A percentile compares a stretch with the other conserved stretches of the same genome.
Evolutionary conservation across 2,888 invertebrate genomes (phyloP).

Genomic region (Tipula lateralis): DNA sequence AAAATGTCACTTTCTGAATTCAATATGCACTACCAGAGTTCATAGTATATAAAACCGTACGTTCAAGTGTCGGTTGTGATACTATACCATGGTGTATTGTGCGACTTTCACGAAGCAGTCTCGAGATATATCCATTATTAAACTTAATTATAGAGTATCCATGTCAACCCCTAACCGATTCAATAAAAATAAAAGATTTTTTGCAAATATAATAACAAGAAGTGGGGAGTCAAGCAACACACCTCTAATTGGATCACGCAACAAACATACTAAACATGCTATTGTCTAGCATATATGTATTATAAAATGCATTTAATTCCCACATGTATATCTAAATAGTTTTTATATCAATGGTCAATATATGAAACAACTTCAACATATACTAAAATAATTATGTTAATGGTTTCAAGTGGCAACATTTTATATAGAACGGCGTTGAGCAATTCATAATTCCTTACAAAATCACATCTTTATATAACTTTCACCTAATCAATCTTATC

Average conservation of each 20-base stretch:
- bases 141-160: not conserved
- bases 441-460: not conserved
- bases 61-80: too few relatives aligned
- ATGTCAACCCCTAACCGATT: not conserved
- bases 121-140: too few relatives aligned
- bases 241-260: not conserved
- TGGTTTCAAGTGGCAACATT: not conserved
- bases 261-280: not conserved
- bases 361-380: not conserved
- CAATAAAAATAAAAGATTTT: not conserved
- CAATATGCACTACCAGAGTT: too few relatives aligned
- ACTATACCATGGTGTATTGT: too few relatives aligned
- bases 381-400: constrained; percentile 2
- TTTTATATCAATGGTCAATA: not conserved
- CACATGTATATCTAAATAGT: not conserved
- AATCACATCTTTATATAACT: not conserved
- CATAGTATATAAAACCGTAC: too few relatives aligned
- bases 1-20: too few relatives aligned
- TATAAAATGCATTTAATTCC: not conserved
- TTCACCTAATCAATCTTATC: not conserved
- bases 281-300: not conserved
- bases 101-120: too few relatives aligned
- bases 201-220: not conserved
- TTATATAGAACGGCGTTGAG: not conserved
- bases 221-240: not conserved